These are phyloP conservation scores for Leuctra nigra DNA, from an alignment of 2,888 invertebrate species.

Conservation along the genomic window DNA sequence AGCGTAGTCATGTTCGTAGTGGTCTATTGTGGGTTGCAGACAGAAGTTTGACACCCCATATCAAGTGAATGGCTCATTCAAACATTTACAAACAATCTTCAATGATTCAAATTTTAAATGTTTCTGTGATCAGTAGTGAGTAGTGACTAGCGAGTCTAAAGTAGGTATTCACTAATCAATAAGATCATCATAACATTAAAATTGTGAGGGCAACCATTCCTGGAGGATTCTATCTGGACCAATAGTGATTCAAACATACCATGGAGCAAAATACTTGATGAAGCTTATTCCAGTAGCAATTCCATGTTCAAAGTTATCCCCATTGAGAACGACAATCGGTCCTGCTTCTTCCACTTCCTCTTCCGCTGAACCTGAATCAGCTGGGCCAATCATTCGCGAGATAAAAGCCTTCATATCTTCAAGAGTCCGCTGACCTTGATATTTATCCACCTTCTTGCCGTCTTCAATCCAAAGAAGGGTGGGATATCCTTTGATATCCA, in stretches of 20 bases:
- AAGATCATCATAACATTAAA: no score
- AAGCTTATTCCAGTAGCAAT: conserved; percentile 67
- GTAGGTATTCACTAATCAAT: background rate
- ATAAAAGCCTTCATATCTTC: conserved; percentile 66
- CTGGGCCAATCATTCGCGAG: conserved; percentile 56
- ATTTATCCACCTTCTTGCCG: conserved; percentile 78
- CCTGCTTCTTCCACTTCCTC: conserved; percentile 33
- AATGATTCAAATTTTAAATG: no score
- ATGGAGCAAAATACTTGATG: conserved; percentile 84
- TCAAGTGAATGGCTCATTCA: no score
- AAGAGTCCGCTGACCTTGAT: conserved; percentile 58
- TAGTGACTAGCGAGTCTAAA: no score
- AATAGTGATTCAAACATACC: conserved; percentile 50
- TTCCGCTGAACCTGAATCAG: conserved; percentile 43
- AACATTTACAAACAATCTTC: no score
- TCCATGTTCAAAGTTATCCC: conserved; percentile 63
- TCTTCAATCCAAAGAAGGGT: conserved; percentile 81
- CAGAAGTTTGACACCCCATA: no score
- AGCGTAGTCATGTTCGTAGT: no score
- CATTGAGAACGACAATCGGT: conserved; percentile 53
- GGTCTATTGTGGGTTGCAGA: no score
- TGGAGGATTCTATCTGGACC: no score
- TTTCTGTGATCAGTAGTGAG: no score
- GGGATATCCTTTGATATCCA: conserved; percentile 82
- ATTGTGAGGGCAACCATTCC: no score